Evolutionary conservation across 2,113 vertebrate genomes (phyloP).

Genomic region (rabbit (Oryctolagus cuniculus)): DNA sequence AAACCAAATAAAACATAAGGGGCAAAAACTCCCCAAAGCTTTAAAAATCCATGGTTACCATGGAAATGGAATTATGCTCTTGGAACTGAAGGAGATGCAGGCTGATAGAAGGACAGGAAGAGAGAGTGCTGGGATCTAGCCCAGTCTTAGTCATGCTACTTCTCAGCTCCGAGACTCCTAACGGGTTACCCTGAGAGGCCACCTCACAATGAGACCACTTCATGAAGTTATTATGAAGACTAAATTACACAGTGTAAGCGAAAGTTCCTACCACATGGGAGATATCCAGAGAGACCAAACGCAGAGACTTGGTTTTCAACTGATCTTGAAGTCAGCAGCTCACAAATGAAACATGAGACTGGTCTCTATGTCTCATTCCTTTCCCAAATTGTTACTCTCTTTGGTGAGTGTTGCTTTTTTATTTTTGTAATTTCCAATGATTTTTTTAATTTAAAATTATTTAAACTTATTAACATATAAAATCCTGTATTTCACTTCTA

Average conservation of each 20-base stretch:
- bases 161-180: not conserved
- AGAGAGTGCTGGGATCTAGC: fast-evolving
- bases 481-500: no score
- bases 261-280: not conserved
- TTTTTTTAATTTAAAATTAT: no score
- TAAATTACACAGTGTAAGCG: not conserved
- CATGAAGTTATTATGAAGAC: not conserved
- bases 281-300: not conserved
- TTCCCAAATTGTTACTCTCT: not conserved
- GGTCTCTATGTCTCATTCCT: not conserved
- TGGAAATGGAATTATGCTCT: not conserved
- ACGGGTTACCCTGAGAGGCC: not conserved
- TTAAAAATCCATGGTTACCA: not conserved
- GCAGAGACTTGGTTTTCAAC: not conserved
- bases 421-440: no score
- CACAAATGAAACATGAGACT: not conserved
- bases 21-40: not conserved
- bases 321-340: not conserved
- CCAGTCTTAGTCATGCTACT: not conserved
- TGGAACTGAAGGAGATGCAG: not conserved
- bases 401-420: not conserved
- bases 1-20: not conserved
- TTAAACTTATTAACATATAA: no score
- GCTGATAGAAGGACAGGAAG: not conserved
- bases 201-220: not conserved